Conservation (phyloP, 2,113 vertebrate species). For the Xenopus tropicalis region DNA sequence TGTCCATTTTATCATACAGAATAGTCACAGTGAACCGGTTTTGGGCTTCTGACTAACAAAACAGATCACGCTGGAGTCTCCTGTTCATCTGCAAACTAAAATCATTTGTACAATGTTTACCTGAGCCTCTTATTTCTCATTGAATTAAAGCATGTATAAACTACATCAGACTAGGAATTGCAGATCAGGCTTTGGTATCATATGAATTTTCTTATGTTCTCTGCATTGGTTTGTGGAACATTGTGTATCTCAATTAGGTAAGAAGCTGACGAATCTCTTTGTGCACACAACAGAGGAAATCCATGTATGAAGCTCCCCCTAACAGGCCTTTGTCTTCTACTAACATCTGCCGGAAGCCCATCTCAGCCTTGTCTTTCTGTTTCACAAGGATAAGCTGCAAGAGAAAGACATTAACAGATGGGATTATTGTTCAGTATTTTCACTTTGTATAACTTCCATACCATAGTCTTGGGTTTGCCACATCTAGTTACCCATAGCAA, state of each 20-base stretch:
- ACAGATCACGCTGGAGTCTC: too few relatives aligned
- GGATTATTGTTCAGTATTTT: not conserved
- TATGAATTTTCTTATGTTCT: not conserved
- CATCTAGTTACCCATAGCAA: too few relatives aligned
- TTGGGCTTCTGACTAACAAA: too few relatives aligned
- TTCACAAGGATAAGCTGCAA: slow-evolving; percentile 79
- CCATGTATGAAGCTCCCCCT: slow-evolving; percentile 85
- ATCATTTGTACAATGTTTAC: too few relatives aligned
- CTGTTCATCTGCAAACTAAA: too few relatives aligned
- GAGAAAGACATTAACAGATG: not conserved
- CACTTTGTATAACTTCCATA: not conserved
- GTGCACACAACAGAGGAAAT: slow-evolving; percentile 90
- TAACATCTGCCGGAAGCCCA: slow-evolving; percentile 83
- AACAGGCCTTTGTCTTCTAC: slow-evolving; percentile 90
- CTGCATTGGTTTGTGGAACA: not conserved
- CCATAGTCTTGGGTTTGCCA: too few relatives aligned
- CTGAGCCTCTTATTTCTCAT: too few relatives aligned
- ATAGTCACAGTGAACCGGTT: too few relatives aligned
- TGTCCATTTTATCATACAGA: too few relatives aligned
- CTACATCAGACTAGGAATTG: too few relatives aligned
- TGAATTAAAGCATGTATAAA: too few relatives aligned
- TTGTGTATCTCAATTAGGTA: slow-evolving; percentile 62
- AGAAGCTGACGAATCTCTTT: slow-evolving; percentile 90
- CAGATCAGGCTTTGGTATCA: too few relatives aligned
- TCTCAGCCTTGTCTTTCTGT: slow-evolving; percentile 83